A percentile compares a stretch with the other conserved stretches of the same genome.
These are phyloP conservation scores for Peucedramus taeniatus DNA, from an alignment of 2,113 vertebrate species.

Conservation along the genomic window DNA sequence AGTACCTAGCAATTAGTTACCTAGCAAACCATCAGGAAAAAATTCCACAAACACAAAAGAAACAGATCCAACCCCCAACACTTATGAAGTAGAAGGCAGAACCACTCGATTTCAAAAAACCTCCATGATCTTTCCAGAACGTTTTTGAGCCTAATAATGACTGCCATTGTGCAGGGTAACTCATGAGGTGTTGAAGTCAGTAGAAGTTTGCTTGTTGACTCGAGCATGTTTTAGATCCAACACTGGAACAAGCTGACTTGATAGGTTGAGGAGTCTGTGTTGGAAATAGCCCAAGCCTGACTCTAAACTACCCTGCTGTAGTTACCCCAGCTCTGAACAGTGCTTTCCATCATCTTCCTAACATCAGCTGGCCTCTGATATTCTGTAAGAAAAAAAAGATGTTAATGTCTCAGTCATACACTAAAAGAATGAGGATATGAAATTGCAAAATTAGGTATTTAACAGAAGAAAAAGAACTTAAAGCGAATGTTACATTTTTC, in stretches of 20 bases:
- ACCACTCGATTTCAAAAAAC: not conserved
- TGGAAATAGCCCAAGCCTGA: not conserved
- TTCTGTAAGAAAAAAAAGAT: not conserved
- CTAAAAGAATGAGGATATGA: not conserved
- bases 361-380: not conserved
- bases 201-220: not conserved
- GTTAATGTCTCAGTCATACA: not conserved
- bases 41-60: too few species aligned
- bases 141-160: not conserved
- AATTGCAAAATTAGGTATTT: not conserved
- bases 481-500: not conserved
- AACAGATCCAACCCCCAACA: too few species aligned
- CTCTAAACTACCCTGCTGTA: not conserved
- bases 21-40: too few species aligned
- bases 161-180: not conserved
- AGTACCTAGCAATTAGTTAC: too few species aligned
- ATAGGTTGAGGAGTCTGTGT: not conserved
- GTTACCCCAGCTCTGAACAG: not conserved
- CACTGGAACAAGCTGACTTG: not conserved
- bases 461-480: not conserved
- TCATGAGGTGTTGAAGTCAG: rapidly evolving
- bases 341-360: not conserved
- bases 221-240: not conserved
- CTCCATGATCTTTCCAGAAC: not conserved
- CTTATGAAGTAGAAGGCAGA: not conserved